Conservation (phyloP, 2,888 invertebrate genomes). For the Erebia epiphron region DNA sequence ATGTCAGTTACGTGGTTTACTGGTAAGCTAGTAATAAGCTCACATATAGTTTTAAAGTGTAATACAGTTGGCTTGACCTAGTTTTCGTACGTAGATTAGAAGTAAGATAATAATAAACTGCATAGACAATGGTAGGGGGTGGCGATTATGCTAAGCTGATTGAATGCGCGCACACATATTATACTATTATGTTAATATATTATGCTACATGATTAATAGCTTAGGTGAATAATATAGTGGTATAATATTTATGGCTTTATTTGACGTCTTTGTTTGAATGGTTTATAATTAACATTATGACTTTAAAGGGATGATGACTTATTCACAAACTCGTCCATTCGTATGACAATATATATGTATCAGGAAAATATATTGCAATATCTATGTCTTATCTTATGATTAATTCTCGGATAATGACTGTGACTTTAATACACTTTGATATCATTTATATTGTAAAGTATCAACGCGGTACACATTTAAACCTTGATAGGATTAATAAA, state of each 20-base stretch:
- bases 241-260: conserved; percentile 27
- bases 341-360: neutral
- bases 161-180: conserved; percentile 25
- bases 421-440: neutral
- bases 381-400: neutral
- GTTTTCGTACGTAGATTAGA: conserved; percentile 45
- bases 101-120: conserved; percentile 49
- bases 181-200: conserved; percentile 38
- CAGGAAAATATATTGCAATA: neutral
- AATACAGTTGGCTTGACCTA: conserved; percentile 51
- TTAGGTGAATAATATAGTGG: conserved; percentile 23
- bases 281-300: conserved; percentile 20
- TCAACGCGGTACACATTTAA: too few relatives aligned
- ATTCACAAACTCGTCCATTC: neutral
- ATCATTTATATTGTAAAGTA: neutral
- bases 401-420: neutral
- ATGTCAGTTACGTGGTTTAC: conserved; percentile 35
- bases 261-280: conserved; percentile 22
- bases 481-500: too few relatives aligned
- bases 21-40: conserved; percentile 17
- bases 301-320: conserved; percentile 4
- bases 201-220: conserved; percentile 27
- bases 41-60: conserved; percentile 44
- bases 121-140: conserved; percentile 57
- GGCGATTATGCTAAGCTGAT: conserved; percentile 50